Evolutionary conservation across 2,888 invertebrate genomes (phyloP), one percentile per base, ranked within the genome.

Genomic region (Synergus gifuensis): DNA sequence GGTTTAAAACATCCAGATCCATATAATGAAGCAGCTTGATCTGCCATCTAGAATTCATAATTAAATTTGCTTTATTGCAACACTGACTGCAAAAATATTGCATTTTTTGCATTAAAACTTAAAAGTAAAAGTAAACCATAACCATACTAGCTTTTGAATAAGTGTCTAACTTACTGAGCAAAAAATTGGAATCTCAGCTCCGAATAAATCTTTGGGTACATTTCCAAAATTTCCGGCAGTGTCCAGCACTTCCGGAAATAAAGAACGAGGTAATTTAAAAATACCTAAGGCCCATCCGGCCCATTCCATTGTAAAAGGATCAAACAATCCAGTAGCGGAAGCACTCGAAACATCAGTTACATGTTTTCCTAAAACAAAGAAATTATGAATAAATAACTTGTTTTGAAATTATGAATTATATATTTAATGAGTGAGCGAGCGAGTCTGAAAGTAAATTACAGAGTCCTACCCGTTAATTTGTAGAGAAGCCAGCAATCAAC

Each of bases 401-500:
- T n/a, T 40, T 8, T 3, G 0, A 16, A 14, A 12, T 36, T 12
- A 18, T 12, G 5, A 14, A 42, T 66, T 66, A 2, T 11, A 60
- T 11, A 60, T 4, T 22, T 60, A 60, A 60, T 60, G 60, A 12
- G 9, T 60, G 1, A 8, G n/a, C 11, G 64, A 40, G 28, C 64
- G 64, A 40, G 28, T 18, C 7, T 76, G 12, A 9, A 44, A 40
- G 58, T 46, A 76, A 76, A 42, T n/a, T 66, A 77, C 16, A 77
- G 8, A 36, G 22, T 58, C 42, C 88, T 92, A 83, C 92, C 93
- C 2, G 95, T 96, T 77, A 98, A 93, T 93, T 96, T 97, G 93
- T 98, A 96, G 78, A 98, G 90, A 76, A 99, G 93, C 98, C 98
- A 99, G 0, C 98, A 97, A 90, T 99, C 99, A 78, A 99, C 93